A percentile compares a stretch with the other conserved stretches of the same genome.
Evolutionary conservation across 2,113 vertebrate genomes (phyloP).

Genomic region (Piaya cayana): DNA sequence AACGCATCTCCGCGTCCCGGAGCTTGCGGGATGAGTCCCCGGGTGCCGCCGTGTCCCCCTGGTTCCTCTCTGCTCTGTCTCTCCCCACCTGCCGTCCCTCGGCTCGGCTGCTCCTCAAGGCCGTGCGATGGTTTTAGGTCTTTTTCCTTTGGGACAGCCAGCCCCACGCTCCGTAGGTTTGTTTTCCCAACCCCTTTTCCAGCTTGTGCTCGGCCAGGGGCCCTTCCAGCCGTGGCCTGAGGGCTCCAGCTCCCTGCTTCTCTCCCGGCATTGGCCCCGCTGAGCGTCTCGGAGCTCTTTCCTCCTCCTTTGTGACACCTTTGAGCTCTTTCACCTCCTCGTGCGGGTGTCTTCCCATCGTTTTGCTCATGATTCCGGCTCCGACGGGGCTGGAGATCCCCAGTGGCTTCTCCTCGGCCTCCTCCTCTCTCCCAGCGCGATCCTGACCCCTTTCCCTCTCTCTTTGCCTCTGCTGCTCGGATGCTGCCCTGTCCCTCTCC

Average conservation of each 20-base stretch:
- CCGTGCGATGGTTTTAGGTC: background rate
- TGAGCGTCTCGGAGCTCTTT: background rate
- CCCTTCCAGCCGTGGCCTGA: background rate
- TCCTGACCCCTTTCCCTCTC: slow-evolving; percentile 37
- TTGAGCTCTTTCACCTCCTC: too few relatives aligned
- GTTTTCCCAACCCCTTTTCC: background rate
- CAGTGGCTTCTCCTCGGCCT: background rate
- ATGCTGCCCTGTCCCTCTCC: slow-evolving; percentile 33
- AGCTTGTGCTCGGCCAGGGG: background rate
- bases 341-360: accelerated
- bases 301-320: background rate
- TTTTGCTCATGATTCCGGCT: background rate
- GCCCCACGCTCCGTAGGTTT: background rate
- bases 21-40: background rate
- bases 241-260: background rate
- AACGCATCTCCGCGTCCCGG: background rate
- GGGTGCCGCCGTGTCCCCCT: background rate
- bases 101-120: background rate
- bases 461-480: slow-evolving; percentile 32
- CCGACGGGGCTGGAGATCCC: too few relatives aligned
- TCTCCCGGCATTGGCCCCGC: background rate
- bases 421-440: background rate
- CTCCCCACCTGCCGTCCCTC: background rate
- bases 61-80: background rate
- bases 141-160: background rate